Base-by-base conservation (phyloP, 2,888 invertebrate genomes). In the Lasioglossum villosulum region DNA sequence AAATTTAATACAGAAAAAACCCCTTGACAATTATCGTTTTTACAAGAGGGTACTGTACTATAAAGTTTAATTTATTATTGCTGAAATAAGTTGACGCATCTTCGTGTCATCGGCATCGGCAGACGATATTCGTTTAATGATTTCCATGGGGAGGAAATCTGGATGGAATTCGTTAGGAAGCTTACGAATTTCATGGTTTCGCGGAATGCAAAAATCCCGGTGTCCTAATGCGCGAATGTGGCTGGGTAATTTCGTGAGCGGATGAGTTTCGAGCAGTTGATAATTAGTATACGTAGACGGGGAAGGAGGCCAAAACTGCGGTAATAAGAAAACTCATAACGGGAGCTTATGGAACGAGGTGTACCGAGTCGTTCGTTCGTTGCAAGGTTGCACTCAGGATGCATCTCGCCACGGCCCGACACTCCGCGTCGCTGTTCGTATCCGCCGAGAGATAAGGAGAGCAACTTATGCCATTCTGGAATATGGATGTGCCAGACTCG, bases 371-470 rank as follows among this genome's bases (percentile, higher is more conserved):
- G 66, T 27, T 52, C 66, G n/a, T 66, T 30, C 63, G 52, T 45
- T 16, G 30, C 30, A 14, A 23, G 56, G 77, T 70, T 48, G 48
- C 63, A 70, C 52, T 76, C 75, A 14, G 71, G 45, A 73, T 39
- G 74, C 83, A 59, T 84, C 83, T 74, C 42, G 72, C 16, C 2
- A 37, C 37, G 68, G 42, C 63, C 70, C 72, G 72, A 42, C 52
- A 39, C 77, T 42, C 48, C 37, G 27, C 34, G n/a, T 42, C 48
- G 39, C 84, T 42, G 74, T 75, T 75, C 48, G 52, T 63, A 75
- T 74, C 83, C 78, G 70, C 73, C 78, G 52, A 52, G 63, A 78
- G 84, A 84, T 84, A 83, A 83, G 84, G 71, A 37, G 75, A 59
- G 59, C 74, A 77, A 78, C 74, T 84, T 68, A 34, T n/a, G 23